These are phyloP conservation scores for Cynoglossus semilaevis DNA, from an alignment of 2,113 vertebrate genomes.

Conservation along the genomic window DNA sequence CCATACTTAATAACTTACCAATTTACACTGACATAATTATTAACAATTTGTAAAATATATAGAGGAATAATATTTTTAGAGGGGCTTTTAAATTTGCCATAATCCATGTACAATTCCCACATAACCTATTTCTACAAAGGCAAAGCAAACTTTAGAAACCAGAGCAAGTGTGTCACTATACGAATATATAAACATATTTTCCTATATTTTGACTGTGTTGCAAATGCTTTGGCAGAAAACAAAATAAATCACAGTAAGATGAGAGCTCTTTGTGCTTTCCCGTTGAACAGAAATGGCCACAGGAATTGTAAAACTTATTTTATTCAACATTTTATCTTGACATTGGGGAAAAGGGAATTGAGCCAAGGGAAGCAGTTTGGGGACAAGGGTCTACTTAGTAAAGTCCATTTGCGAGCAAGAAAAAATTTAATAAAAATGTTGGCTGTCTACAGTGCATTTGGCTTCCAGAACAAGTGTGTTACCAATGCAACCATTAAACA, in stretches of 20 bases:
- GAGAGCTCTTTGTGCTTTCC: neutral
- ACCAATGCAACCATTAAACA: slow-evolving; percentile 43
- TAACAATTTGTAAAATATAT: too few species aligned
- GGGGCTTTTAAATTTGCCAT: too few species aligned
- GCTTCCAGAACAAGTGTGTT: slow-evolving; percentile 61
- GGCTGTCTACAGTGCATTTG: slow-evolving; percentile 71
- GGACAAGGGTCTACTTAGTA: slow-evolving; percentile 54
- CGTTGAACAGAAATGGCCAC: neutral
- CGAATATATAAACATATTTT: too few species aligned
- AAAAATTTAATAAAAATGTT: slow-evolving; percentile 67
- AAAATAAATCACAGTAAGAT: neutral
- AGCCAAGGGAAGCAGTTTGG: slow-evolving; percentile 47
- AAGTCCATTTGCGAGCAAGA: slow-evolving; percentile 60
- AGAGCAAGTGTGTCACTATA: too few species aligned
- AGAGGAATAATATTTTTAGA: too few species aligned
- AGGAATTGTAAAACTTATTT: slow-evolving; percentile 71
- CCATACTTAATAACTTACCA: too few species aligned
- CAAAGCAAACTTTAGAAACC: too few species aligned
- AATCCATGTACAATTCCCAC: too few species aligned
- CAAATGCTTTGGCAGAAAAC: neutral
- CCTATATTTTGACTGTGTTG: neutral
- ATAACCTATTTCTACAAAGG: too few species aligned
- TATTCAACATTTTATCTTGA: slow-evolving; percentile 75
- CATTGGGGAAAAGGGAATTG: slow-evolving; percentile 45
- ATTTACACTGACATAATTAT: too few species aligned